Percentiles rank a stretch among this genome's conserved stretches.
phyloP scores from a whole-genome alignment of 2,113 vertebrate species.

The Pholis gunnellus region DNA sequence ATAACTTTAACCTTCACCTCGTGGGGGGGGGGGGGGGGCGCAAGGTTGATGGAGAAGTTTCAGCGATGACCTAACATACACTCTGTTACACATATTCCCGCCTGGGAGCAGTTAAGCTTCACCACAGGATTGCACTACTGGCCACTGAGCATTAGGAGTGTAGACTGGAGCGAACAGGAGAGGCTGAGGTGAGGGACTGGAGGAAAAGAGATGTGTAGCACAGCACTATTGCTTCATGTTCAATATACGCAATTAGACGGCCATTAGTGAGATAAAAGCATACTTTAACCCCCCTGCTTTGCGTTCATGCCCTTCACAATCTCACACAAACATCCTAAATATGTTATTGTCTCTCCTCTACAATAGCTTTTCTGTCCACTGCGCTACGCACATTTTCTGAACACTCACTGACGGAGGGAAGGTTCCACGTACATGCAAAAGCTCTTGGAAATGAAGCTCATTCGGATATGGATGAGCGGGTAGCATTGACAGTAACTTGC shows the following conservation, averaged over 20 bases:
- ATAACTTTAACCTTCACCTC: conserved; percentile 39
- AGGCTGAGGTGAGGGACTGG: conserved; percentile 3
- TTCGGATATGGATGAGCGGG: conserved; percentile 36
- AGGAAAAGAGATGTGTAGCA: conserved; percentile 9
- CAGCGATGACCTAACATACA: conserved; percentile 12
- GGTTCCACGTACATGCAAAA: conserved; percentile 33
- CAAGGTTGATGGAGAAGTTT: conserved; percentile 5
- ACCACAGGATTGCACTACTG: conserved; percentile 52
- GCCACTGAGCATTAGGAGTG: conserved; percentile 53
- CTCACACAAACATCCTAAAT: conserved; percentile 39
- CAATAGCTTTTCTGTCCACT: conserved; percentile 29
- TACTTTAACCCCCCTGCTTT: conserved; percentile 20
- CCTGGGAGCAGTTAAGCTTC: conserved; percentile 64
- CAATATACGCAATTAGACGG: conserved; percentile 30
- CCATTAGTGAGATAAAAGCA: conserved; percentile 62
- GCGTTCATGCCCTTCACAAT: conserved; percentile 33
- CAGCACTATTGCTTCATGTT: conserved; percentile 15
- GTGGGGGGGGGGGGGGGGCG: background rate
- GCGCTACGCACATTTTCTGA: conserved; percentile 10
- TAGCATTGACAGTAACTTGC: conserved; percentile 40
- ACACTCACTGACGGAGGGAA: conserved; percentile 2
- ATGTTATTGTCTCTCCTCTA: conserved; percentile 13
- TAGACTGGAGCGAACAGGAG: conserved; percentile 19
- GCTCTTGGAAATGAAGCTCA: conserved; percentile 44
- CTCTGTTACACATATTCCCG: conserved; percentile 56